These are phyloP conservation scores for Xylophagus ater DNA, from an alignment of 2,888 invertebrate genomes.

Conservation along the genomic window DNA sequence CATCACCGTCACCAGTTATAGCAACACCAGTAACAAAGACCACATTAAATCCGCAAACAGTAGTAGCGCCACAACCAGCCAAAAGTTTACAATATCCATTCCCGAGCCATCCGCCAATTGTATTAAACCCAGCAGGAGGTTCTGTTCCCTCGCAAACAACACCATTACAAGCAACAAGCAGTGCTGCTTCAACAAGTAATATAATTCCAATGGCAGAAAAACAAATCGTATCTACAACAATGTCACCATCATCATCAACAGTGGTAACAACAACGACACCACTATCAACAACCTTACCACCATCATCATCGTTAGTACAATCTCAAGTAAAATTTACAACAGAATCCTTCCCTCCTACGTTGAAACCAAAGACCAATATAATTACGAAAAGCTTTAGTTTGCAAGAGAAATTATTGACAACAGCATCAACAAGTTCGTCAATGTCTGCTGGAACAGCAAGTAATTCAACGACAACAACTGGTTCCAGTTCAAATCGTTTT, in stretches of 20 bases:
- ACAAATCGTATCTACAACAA: conserved; percentile 20
- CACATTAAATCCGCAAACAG: conserved; percentile 5
- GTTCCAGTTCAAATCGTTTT: conserved; percentile 18
- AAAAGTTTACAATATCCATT: conserved; percentile 61
- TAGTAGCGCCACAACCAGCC: conserved; percentile 23
- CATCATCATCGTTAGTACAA: conserved; percentile 17
- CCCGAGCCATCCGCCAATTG: conserved; percentile 60
- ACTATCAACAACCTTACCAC: conserved; percentile 24
- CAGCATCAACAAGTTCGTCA: conserved; percentile 1
- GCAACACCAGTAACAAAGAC: conserved; percentile 6
- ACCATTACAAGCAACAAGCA: conserved; percentile 35
- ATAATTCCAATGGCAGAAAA: conserved; percentile 19
- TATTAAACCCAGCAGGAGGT: conserved; percentile 31
- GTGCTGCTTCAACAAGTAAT: conserved; percentile 21
- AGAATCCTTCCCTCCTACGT: conserved; percentile 3
- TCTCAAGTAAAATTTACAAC: neutral
- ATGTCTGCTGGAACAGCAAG: conserved; percentile 12
- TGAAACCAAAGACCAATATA: conserved; percentile 28
- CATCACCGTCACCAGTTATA: conserved; percentile 33
- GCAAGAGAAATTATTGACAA: conserved; percentile 23
- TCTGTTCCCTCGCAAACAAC: conserved; percentile 27
- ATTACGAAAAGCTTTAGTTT: conserved; percentile 36
- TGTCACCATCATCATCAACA: conserved; percentile 18
- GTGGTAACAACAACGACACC: conserved; percentile 35
- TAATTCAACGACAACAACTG: conserved; percentile 14